Evolutionary conservation across 1,140 invertebrate species (phyloP).

Genomic region (Chrysopa pallens): DNA sequence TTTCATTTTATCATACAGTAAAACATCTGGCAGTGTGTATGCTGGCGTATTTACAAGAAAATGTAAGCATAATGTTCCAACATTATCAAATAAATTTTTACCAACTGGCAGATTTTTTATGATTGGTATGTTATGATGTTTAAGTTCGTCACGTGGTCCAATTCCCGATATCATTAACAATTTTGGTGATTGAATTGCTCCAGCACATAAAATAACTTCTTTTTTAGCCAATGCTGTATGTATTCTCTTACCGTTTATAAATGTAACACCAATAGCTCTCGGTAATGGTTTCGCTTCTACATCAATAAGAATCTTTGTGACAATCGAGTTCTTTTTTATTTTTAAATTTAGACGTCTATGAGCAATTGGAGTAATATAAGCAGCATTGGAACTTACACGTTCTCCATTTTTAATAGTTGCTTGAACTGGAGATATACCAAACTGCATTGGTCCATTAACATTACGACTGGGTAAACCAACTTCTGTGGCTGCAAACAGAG

Average conservation of each 20-base stretch:
- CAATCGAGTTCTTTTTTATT: constrained; percentile 38
- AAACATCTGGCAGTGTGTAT: constrained; percentile 25
- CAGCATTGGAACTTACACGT: constrained; percentile 30
- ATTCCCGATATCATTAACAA: constrained; percentile 58
- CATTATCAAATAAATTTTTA: constrained; percentile 45
- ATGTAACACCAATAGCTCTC: constrained; percentile 36
- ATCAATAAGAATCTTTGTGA: constrained; percentile 39
- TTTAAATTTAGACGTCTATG: constrained; percentile 41
- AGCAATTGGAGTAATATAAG: constrained; percentile 31
- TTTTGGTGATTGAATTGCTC: constrained; percentile 47
- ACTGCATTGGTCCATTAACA: constrained; percentile 41
- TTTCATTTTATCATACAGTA: constrained; percentile 7
- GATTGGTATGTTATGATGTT: constrained; percentile 35
- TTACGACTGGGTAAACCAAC: constrained; percentile 42
- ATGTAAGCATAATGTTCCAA: constrained; percentile 10
- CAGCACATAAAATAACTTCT: constrained; percentile 49
- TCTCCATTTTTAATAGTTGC: constrained; percentile 44
- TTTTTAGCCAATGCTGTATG: constrained; percentile 29
- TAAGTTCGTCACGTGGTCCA: constrained; percentile 45
- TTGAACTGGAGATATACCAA: constrained; percentile 42
- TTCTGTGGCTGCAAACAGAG: constrained; percentile 43
- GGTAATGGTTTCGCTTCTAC: constrained; percentile 22
- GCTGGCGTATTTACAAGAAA: neutral
- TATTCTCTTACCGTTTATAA: constrained; percentile 26
- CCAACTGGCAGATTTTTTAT: constrained; percentile 39